These are phyloP conservation scores for Limnephilus rhombicus DNA, from an alignment of 2,888 invertebrate genomes.

Conservation along the genomic window DNA sequence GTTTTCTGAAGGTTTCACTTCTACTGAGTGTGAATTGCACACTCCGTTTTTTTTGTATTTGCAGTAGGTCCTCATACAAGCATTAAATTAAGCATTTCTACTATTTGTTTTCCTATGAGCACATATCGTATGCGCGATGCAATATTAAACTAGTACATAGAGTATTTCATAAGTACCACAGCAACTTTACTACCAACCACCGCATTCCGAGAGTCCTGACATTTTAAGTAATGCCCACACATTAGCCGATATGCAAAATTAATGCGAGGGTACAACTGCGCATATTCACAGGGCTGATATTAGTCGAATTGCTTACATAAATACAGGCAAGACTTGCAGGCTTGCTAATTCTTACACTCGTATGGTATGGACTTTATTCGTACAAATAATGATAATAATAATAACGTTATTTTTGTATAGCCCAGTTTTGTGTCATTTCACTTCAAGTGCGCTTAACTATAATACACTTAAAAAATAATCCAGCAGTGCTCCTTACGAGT, in stretches of 20 bases:
- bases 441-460: too few species aligned
- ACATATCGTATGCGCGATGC: neutral
- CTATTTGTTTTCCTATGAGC: neutral
- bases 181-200: neutral
- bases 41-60: too few species aligned
- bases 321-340: neutral
- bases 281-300: neutral
- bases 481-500: too few species aligned
- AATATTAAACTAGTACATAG: neutral
- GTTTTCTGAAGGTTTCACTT: too few species aligned
- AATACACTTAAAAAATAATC: too few species aligned
- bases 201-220: constrained; percentile 8
- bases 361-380: neutral
- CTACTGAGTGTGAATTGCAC: too few species aligned
- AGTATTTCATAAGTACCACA: neutral
- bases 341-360: neutral
- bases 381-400: neutral
- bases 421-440: too few species aligned
- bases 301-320: neutral
- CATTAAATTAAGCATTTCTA: neutral
- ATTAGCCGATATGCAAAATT: constrained; percentile 27
- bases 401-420: too few species aligned
- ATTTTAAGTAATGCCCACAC: constrained; percentile 23
- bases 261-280: neutral
- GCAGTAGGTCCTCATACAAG: neutral